A percentile compares a stretch with the other conserved stretches of the same genome.
Evolutionary conservation across 1,140 invertebrate genomes (phyloP).

Genomic region (Megalopta genalis): DNA sequence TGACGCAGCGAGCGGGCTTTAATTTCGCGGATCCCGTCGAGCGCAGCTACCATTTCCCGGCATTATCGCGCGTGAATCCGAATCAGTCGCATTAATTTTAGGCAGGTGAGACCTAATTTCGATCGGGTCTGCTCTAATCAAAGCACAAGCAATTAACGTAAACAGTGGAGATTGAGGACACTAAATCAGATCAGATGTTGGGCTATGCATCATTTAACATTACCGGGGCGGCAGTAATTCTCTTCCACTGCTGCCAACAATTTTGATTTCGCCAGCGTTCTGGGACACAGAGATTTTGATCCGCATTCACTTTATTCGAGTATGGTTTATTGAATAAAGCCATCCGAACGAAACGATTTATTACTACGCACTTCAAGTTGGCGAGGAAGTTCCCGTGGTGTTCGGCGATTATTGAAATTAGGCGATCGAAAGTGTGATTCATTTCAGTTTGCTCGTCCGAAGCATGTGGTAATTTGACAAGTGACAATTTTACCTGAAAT

Average conservation of each 20-base stretch:
- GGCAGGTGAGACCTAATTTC: constrained; percentile 8
- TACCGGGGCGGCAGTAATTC: constrained; percentile 29
- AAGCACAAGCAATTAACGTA: constrained; percentile 61
- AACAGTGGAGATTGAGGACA: constrained; percentile 61
- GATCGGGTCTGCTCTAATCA: constrained; percentile 57
- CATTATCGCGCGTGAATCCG: constrained; percentile 33
- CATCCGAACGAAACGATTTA: too few species aligned
- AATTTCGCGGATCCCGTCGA: not conserved
- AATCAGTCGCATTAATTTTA: constrained; percentile 58
- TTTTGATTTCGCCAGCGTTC: not conserved
- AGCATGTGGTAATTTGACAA: too few species aligned
- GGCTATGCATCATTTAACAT: constrained; percentile 60
- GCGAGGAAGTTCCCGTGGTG: too few species aligned
- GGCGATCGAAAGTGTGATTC: too few species aligned
- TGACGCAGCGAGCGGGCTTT: not conserved
- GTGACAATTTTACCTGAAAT: too few species aligned
- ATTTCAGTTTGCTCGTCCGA: too few species aligned
- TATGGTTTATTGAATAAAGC: too few species aligned
- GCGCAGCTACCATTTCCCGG: constrained; percentile 1
- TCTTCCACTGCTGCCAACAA: constrained; percentile 23
- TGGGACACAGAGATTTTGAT: too few species aligned
- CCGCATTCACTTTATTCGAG: too few species aligned
- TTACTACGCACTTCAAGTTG: too few species aligned
- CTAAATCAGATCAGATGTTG: constrained; percentile 60
- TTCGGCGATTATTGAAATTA: too few species aligned